These are phyloP conservation scores for Schizaphis graminum DNA, from an alignment of 2,888 invertebrate species.

Conservation along the genomic window DNA sequence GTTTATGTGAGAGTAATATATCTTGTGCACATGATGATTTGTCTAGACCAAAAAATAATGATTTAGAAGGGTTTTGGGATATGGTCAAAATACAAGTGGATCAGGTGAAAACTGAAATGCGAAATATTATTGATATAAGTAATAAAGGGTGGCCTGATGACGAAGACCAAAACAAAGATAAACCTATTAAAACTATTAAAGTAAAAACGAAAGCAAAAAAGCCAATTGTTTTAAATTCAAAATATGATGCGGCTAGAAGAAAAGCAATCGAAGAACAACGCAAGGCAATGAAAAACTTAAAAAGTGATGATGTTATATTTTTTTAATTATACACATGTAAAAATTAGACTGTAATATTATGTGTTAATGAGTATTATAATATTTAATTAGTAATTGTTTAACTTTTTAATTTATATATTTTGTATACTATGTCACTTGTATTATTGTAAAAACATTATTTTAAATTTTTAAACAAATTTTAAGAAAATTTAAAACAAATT, in stretches of 20 bases:
- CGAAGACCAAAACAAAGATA: constrained; percentile 19
- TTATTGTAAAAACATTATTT: constrained; percentile 53
- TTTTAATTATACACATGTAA: constrained; percentile 5
- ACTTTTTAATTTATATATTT: constrained; percentile 51
- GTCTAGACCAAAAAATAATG: constrained; percentile 60
- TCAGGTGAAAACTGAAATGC: constrained; percentile 63
- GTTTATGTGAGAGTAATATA: constrained; percentile 58
- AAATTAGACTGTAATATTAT: constrained; percentile 56
- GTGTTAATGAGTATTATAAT: constrained; percentile 59
- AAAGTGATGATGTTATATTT: constrained; percentile 62
- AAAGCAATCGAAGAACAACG: constrained; percentile 64
- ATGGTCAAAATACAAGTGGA: constrained; percentile 59
- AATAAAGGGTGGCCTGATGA: constrained; percentile 55
- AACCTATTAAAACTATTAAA: constrained; percentile 50
- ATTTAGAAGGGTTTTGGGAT: constrained; percentile 64
- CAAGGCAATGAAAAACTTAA: constrained; percentile 60
- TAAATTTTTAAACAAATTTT: constrained; percentile 50
- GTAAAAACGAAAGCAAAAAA: constrained; percentile 57
- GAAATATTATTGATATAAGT: constrained; percentile 48
- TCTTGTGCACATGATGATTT: constrained; percentile 48
- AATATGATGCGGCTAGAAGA: constrained; percentile 59
- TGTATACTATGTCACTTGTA: constrained; percentile 33
- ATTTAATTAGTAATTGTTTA: constrained; percentile 61
- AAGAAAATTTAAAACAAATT: constrained; percentile 5
- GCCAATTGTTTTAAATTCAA: constrained; percentile 55